These are phyloP conservation scores for Agrochola macilenta DNA, from an alignment of 2,888 invertebrate genomes.

Conservation along the genomic window DNA sequence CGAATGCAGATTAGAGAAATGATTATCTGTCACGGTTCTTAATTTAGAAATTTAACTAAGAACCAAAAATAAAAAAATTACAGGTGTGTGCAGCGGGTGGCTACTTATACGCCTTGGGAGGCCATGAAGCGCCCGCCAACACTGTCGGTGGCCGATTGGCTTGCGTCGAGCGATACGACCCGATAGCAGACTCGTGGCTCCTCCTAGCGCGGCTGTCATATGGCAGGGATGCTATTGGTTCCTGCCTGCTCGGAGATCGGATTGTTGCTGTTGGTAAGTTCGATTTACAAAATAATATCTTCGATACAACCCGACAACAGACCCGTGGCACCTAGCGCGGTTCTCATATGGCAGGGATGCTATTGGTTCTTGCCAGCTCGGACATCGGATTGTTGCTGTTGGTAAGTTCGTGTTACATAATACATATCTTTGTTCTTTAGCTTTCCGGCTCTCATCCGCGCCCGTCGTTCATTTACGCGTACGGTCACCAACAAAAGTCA, in stretches of 20 bases:
- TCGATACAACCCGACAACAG: constrained; percentile 92
- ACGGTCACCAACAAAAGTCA: neutral
- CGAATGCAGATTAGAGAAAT: neutral
- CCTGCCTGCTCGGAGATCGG: constrained; percentile 95
- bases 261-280: constrained; percentile 95
- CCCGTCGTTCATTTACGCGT: neutral
- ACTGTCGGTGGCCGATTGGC: constrained; percentile 94
- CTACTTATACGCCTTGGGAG: constrained; percentile 97
- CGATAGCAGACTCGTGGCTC: constrained; percentile 96
- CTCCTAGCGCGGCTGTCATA: constrained; percentile 95
- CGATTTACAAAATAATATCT: neutral
- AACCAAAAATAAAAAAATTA: neutral
- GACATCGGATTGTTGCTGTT: constrained; percentile 94
- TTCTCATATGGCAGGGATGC: constrained; percentile 96
- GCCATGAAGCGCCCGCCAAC: constrained; percentile 97
- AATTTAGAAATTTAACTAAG: neutral
- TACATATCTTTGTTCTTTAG: neutral
- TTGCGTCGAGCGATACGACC: constrained; percentile 96
- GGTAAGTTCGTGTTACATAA: constrained; percentile 90
- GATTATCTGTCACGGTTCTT: neutral
- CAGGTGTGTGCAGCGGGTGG: constrained; percentile 96
- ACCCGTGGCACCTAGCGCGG: constrained; percentile 96
- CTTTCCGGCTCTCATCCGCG: neutral
- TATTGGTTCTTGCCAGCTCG: constrained; percentile 96
- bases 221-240: constrained; percentile 97